Base-by-base conservation (phyloP, 2,888 invertebrate genomes). In the Spisula solida region DNA sequence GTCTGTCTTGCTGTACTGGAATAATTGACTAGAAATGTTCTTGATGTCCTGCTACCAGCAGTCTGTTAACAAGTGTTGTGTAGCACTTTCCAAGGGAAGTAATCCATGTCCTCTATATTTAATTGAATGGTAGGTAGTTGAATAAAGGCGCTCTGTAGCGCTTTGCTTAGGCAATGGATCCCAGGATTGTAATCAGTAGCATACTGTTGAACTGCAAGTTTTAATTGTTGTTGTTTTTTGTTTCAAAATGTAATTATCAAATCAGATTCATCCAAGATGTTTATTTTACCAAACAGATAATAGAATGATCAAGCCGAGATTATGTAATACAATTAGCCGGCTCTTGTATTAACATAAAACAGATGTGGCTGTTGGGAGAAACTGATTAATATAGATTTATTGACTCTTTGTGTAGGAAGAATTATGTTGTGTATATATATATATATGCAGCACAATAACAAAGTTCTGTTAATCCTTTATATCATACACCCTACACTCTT, bases 271-370 rank as follows among this genome's bases (percentile, higher is more conserved):
- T 66, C 25, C 60, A 66, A 66, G 60, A 25, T 75, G 16, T 75
- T 75, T 16, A 41, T 8, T 75, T 16, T 75, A 75, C 75, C 75
- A 16, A 31, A 75, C 31, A 75, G 75, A 75, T 75, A 75, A 75
- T n/a, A 20, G 41, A 16, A 60, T 60, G 60, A 60, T 60, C 25
- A 20, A 25, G n/a, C 1, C 5, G 14, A 31, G 31, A 75, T 75
- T 75, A 75, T 75, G 16, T 31, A 75, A 75, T 75, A 20, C 34
- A 75, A 75, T 75, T 75, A 75, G 75, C 18, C 12, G 18, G 34
- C 31, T 75, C 31, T 75, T 75, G 29, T 75, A 31, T 75, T 75
- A 31, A 29, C 34, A 75, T 34, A 31, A 31, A 75, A 75, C 75
- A 75, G 75, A 75, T 75, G 75, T 75, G 75, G 0, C 2, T 34